These are phyloP conservation scores for Gila orcuttii DNA, from an alignment of 2,113 vertebrate species.

Conservation along the genomic window DNA sequence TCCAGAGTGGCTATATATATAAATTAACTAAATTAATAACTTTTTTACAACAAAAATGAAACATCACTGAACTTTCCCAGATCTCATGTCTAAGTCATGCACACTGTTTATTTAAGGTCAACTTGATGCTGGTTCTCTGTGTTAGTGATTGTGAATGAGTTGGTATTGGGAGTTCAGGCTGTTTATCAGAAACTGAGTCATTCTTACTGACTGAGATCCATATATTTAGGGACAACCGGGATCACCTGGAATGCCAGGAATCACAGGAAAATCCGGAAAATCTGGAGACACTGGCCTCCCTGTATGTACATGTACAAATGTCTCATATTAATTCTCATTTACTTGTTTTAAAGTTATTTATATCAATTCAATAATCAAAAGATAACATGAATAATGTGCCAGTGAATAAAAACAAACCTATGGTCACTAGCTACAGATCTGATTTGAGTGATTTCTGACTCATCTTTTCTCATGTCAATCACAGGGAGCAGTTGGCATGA, in stretches of 20 bases:
- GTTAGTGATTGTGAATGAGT: background rate
- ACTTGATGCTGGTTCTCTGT: background rate
- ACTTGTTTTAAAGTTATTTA: background rate
- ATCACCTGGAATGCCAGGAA: slow-evolving; percentile 89
- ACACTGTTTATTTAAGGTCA: background rate
- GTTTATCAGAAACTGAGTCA: background rate
- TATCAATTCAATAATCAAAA: background rate
- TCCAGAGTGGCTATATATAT: too few species aligned
- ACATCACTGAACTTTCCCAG: background rate
- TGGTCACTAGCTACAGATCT: background rate
- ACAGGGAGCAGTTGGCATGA: slow-evolving; percentile 87
- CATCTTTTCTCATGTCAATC: slow-evolving; percentile 58
- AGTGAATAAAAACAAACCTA: too few species aligned
- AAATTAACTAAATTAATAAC: too few species aligned
- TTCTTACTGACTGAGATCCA: background rate
- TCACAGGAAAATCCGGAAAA: slow-evolving; percentile 90
- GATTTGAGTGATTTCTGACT: background rate
- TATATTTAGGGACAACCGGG: slow-evolving; percentile 86
- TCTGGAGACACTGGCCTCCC: slow-evolving; percentile 85
- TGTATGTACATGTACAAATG: slow-evolving; percentile 74
- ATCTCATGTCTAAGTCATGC: too few species aligned
- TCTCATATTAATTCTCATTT: background rate
- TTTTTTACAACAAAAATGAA: too few species aligned
- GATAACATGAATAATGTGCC: background rate
- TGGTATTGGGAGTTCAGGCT: background rate